phyloP scores from a whole-genome alignment of 1,140 invertebrate species.

The Lordiphosa collinella region DNA sequence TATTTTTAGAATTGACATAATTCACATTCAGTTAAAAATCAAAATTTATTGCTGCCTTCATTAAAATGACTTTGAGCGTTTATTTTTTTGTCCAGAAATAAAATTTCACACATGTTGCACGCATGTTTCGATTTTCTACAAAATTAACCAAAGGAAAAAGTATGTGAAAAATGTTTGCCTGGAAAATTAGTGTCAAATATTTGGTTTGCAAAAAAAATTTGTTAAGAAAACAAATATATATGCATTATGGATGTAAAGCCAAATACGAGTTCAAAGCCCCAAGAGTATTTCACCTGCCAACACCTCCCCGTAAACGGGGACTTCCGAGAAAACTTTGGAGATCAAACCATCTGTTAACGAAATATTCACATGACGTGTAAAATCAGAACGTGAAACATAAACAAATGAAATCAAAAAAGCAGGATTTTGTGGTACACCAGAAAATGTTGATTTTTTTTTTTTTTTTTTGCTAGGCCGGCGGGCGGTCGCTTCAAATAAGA shows the following conservation, averaged over 20 bases:
- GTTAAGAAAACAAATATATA: constrained; percentile 24
- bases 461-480: not conserved
- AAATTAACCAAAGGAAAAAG: constrained; percentile 5
- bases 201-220: constrained; percentile 32
- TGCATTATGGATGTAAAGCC: constrained; percentile 13
- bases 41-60: constrained; percentile 54
- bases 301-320: constrained; percentile 6
- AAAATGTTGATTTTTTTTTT: constrained; percentile 30
- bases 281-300: not conserved
- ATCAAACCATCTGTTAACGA: constrained; percentile 73
- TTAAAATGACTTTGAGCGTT: constrained; percentile 48
- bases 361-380: constrained; percentile 57
- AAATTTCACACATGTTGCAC: constrained; percentile 58
- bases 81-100: constrained; percentile 18
- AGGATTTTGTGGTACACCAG: constrained; percentile 47
- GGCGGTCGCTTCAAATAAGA: constrained; percentile 22
- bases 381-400: constrained; percentile 57
- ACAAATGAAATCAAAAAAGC: constrained; percentile 34
- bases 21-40: constrained; percentile 51
- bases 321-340: constrained; percentile 56
- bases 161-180: not conserved
- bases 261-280: constrained; percentile 55
- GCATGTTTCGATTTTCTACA: constrained; percentile 42
- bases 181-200: constrained; percentile 58
- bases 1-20: constrained; percentile 76